phyloP scores from a whole-genome alignment of 2,888 invertebrate species.

The Galeruca laticollis region DNA sequence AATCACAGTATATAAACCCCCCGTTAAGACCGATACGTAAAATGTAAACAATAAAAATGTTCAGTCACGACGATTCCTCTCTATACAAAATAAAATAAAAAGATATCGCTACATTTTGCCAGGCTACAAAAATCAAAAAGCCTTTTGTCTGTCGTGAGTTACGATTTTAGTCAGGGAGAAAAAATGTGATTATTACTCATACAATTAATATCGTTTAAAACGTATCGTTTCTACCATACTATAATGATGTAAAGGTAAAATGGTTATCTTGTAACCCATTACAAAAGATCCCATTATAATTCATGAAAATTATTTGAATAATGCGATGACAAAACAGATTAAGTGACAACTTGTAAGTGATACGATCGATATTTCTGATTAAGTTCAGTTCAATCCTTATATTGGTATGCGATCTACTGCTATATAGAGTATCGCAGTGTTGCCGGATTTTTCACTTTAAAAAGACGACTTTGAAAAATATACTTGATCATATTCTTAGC shows the following conservation, averaged over 20 bases:
- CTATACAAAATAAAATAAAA: constrained; percentile 7
- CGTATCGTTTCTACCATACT: neutral
- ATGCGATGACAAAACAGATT: constrained; percentile 47
- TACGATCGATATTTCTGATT: constrained; percentile 41
- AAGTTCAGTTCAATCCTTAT: constrained; percentile 18
- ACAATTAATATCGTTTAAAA: too few relatives aligned
- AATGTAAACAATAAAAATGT: neutral
- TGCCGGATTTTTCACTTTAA: neutral
- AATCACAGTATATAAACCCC: constrained; percentile 16
- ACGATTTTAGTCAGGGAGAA: neutral
- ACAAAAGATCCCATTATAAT: constrained; percentile 44
- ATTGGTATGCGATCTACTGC: constrained; percentile 7
- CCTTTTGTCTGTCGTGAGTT: neutral
- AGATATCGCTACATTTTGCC: constrained; percentile 9
- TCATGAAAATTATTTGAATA: constrained; percentile 41
- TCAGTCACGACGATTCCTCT: neutral
- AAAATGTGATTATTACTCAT: neutral
- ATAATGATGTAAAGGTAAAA: constrained; percentile 25
- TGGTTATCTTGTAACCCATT: constrained; percentile 36
- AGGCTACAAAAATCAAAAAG: constrained; percentile 1
- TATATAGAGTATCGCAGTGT: neutral
- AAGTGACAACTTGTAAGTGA: constrained; percentile 43
- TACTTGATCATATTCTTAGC: too few relatives aligned
- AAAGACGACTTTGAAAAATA: too few relatives aligned
- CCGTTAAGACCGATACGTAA: neutral